phyloP scores from a whole-genome alignment of 2,113 vertebrate species.

The Anas platyrhynchos region DNA sequence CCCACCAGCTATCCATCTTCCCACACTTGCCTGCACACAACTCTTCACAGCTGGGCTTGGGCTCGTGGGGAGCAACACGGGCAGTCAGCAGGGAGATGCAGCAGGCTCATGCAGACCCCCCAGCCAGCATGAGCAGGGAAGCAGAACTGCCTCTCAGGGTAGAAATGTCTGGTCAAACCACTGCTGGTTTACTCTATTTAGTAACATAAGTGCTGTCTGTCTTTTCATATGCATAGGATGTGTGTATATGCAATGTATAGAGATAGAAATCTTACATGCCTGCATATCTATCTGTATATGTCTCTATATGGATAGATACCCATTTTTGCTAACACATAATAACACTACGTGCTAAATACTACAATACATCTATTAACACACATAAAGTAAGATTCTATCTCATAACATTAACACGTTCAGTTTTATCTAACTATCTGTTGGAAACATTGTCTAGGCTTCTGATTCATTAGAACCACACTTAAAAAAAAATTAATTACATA shows the following conservation, averaged over 20 bases:
- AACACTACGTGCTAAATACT: background rate
- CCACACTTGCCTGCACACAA: background rate
- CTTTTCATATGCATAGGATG: background rate
- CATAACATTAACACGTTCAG: background rate
- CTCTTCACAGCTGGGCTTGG: background rate
- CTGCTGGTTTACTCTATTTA: background rate
- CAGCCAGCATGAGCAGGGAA: background rate
- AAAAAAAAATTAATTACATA: background rate
- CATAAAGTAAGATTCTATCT: background rate
- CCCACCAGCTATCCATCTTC: background rate
- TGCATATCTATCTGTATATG: background rate
- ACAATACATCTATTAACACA: background rate
- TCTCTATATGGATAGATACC: background rate
- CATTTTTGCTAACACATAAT: background rate
- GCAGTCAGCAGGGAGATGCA: background rate
- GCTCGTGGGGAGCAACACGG: background rate
- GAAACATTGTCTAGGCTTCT: background rate
- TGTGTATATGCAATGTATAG: background rate
- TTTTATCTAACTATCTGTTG: background rate
- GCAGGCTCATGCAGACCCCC: background rate
- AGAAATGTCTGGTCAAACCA: background rate
- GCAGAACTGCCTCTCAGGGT: background rate
- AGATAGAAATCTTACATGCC: background rate
- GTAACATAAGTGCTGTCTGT: background rate
- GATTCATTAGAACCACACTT: background rate